A percentile compares a stretch with the other conserved stretches of the same genome.
Conservation (phyloP, 2,113 vertebrate species). For the Tichodroma muraria region DNA sequence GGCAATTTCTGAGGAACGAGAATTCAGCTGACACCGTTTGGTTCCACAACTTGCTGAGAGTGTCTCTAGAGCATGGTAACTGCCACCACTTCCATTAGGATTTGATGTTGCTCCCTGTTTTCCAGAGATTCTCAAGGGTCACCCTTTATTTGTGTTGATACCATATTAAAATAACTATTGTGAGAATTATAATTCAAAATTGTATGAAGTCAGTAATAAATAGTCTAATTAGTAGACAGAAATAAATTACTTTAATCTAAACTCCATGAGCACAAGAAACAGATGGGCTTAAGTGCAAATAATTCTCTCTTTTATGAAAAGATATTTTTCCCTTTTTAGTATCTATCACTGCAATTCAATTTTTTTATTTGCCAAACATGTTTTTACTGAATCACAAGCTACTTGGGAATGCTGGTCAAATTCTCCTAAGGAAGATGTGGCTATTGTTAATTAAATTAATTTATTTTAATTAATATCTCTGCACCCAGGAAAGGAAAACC, state of each 20-base stretch:
- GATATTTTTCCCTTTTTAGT: background rate
- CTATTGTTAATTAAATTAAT: constrained; percentile 9
- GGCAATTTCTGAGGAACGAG: background rate
- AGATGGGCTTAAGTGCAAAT: constrained; percentile 23
- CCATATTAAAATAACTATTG: background rate
- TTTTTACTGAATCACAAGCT: background rate
- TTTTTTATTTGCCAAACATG: background rate
- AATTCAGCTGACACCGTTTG: background rate
- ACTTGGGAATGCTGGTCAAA: background rate
- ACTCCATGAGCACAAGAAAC: background rate
- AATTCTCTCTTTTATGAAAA: constrained; percentile 11
- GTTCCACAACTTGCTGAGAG: background rate
- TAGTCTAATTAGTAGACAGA: constrained; percentile 33
- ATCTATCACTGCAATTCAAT: background rate
- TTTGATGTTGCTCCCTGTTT: background rate
- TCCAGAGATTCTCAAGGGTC: background rate
- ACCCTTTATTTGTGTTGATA: background rate
- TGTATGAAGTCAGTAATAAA: constrained; percentile 20
- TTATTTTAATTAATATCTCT: background rate
- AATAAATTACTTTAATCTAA: constrained; percentile 38
- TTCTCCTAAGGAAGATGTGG: background rate
- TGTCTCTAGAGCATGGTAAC: background rate
- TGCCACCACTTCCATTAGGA: background rate
- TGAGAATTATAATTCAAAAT: background rate
- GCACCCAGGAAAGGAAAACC: background rate